Conservation (phyloP, 2,797 vertebrate genomes). For the Myoxocephalus aenaeus region DNA sequence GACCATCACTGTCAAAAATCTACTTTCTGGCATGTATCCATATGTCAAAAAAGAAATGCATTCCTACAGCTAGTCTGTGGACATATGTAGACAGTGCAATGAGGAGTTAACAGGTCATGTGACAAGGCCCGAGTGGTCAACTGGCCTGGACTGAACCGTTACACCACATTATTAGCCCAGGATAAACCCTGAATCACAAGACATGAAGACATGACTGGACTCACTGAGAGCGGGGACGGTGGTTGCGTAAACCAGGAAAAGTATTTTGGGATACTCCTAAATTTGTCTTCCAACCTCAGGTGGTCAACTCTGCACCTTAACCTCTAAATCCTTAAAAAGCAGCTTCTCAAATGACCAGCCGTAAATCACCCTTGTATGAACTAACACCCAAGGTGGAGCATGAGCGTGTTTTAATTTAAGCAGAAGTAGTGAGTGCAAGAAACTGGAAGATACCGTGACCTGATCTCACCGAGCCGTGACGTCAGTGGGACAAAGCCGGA, state of each 20-base stretch:
- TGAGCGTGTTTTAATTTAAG: constrained; percentile 12
- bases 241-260: constrained; percentile 42
- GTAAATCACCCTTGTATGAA: constrained; percentile 10
- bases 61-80: not conserved
- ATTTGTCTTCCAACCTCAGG: constrained; percentile 46
- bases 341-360: constrained; percentile 45
- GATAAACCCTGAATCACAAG: constrained; percentile 14
- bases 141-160: not conserved
- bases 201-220: not conserved
- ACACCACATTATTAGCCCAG: constrained; percentile 2
- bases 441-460: constrained; percentile 24
- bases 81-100: constrained; percentile 1
- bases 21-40: not conserved
- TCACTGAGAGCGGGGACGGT: not conserved
- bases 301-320: constrained; percentile 20
- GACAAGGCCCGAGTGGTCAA: not conserved
- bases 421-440: constrained; percentile 6
- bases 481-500: constrained; percentile 6
- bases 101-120: constrained; percentile 1
- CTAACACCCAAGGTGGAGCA: constrained; percentile 2
- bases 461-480: constrained; percentile 22
- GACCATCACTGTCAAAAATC: not conserved
- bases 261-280: constrained; percentile 58
- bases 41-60: not conserved
- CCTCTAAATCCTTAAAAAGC: constrained; percentile 56